phyloP scores from a whole-genome alignment of 2,888 invertebrate genomes.

The Ferrisia virgata region DNA sequence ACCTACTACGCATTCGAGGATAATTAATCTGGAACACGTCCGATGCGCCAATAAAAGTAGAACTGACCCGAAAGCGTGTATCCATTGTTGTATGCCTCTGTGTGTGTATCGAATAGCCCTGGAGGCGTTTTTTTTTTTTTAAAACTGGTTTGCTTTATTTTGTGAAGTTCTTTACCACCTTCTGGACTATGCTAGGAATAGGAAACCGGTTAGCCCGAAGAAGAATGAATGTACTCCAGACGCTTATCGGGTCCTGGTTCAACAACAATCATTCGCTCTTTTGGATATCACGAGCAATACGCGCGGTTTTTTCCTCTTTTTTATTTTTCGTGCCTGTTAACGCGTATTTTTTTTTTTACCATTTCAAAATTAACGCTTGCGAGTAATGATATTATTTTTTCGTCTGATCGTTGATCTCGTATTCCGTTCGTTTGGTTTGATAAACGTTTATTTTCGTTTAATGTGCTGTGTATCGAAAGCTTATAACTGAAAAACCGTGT shows the following conservation, averaged over 20 bases:
- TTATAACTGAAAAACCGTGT: background rate
- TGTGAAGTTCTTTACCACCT: constrained; percentile 31
- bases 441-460: background rate
- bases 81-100: background rate
- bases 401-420: background rate
- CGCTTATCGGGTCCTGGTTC: background rate
- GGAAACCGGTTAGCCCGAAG: constrained; percentile 22
- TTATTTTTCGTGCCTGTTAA: background rate
- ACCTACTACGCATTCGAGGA: background rate
- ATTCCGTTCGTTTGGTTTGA: background rate
- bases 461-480: no score
- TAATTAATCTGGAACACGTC: constrained; percentile 17
- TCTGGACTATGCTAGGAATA: background rate
- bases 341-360: background rate
- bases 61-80: constrained; percentile 14
- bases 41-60: constrained; percentile 2
- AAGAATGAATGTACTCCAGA: constrained; percentile 11
- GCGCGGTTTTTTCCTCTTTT: background rate
- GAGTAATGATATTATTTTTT: no score
- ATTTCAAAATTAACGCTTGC: background rate
- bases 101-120: background rate
- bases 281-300: background rate
- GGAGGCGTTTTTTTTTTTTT: background rate
- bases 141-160: constrained; percentile 23
- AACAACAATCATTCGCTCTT: constrained; percentile 2